Evolutionary conservation across 2,888 invertebrate genomes (phyloP).

Genomic region (Rapana venosa): DNA sequence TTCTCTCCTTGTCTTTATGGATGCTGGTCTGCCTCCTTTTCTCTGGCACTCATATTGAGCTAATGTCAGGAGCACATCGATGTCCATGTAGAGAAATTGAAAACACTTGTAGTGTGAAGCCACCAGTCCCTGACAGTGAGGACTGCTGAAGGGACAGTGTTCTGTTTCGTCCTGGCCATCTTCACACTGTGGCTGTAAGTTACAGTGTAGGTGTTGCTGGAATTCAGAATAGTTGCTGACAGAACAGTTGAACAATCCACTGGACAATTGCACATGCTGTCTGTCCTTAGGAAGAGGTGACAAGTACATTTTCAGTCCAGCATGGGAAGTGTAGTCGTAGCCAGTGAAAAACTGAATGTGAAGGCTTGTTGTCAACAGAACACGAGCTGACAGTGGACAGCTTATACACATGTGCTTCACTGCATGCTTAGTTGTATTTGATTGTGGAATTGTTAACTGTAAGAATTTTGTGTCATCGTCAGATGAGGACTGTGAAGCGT

Average conservation of each 20-base stretch:
- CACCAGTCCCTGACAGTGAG: slow-evolving; percentile 1
- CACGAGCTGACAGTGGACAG: background rate
- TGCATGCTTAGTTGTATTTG: background rate
- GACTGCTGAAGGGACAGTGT: slow-evolving; percentile 21
- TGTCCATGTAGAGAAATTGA: no score
- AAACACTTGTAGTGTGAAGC: slow-evolving; percentile 6
- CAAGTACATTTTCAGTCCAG: background rate
- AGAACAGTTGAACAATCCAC: slow-evolving; percentile 1
- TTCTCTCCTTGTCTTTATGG: slow-evolving; percentile 12
- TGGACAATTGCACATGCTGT: background rate
- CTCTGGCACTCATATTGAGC: background rate
- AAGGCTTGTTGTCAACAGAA: background rate
- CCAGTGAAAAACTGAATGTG: background rate
- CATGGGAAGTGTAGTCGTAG: background rate
- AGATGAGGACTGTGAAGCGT: background rate
- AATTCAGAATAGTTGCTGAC: background rate
- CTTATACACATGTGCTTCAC: background rate
- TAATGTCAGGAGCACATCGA: no score
- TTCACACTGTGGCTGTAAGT: background rate
- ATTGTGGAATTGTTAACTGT: background rate
- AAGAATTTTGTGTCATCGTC: background rate
- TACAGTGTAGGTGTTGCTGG: slow-evolving; percentile 4
- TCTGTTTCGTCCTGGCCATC: background rate
- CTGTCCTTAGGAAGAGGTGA: background rate
- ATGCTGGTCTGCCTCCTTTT: background rate